Percentiles rank a stretch among this genome's conserved stretches.
Evolutionary conservation across 1,140 invertebrate genomes (phyloP).

Genomic region (Caenorhabditis latens): DNA sequence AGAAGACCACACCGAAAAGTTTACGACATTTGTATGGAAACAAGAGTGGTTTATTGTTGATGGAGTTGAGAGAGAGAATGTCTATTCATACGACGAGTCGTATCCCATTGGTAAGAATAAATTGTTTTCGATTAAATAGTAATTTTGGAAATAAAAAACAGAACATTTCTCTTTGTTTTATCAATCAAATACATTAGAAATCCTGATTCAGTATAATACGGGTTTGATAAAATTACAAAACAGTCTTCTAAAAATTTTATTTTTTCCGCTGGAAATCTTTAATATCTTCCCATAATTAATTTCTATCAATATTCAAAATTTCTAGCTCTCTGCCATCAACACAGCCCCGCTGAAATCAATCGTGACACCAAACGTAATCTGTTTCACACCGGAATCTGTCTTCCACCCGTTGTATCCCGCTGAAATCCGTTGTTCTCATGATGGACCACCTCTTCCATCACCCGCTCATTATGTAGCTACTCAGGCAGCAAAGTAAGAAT

Average conservation of each 20-base stretch:
- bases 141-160: background rate
- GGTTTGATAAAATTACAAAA: too few relatives aligned
- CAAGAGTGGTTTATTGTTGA: conserved; percentile 73
- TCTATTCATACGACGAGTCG: conserved; percentile 62
- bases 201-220: too few relatives aligned
- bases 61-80: conserved; percentile 75
- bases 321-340: conserved; percentile 65
- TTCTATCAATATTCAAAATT: background rate
- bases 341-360: conserved; percentile 58
- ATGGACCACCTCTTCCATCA: conserved; percentile 63
- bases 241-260: too few relatives aligned
- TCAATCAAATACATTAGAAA: too few relatives aligned
- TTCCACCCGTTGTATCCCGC: conserved; percentile 76
- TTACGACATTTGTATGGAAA: conserved; percentile 73
- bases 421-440: conserved; percentile 66
- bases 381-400: conserved; percentile 76
- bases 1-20: conserved; percentile 65
- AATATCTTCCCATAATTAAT: background rate
- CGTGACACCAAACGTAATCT: conserved; percentile 75
- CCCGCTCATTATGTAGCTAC: conserved; percentile 74
- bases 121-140: background rate
- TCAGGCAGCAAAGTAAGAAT: conserved; percentile 71
- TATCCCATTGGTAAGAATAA: conserved; percentile 71
- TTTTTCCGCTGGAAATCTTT: background rate
- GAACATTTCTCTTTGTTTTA: background rate